Evolutionary conservation across 2,888 invertebrate genomes (phyloP), one percentile per base, ranked within the genome.

Genomic region (Drosophila peninsularis): DNA sequence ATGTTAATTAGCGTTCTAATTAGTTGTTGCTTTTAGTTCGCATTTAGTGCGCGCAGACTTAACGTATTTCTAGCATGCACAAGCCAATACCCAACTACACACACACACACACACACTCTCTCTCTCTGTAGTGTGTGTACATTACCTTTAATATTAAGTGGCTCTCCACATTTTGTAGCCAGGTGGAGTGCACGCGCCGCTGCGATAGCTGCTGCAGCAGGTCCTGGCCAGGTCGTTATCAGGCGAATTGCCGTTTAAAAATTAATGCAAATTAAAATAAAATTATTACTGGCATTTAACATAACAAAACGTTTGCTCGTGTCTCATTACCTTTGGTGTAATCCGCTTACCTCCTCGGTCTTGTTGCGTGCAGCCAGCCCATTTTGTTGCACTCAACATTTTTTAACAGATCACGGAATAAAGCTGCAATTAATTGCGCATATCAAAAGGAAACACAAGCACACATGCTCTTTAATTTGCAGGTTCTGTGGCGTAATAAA

Each of bases 1-100:
- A 88, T 77, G 89, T 81, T 88, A 88, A 88, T 85, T 88, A 85
- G 75, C 68, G 80, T 39, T 81, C 87, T 81, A 88, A 88, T 85
- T 88, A 85, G 89, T 83, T 83, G 84, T 69, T 81, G 82, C 85
- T 55, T 83, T 75, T 74, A 75, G 81, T 81, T 76, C 53, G 66
- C 68, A 64, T 71, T 72, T 65, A 58, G 47, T 61, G 63, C 53
- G 80, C 65, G 42, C 66, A 61, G 75, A 65, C 61, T 75, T 67
- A 78, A 71, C 74, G 86, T 44, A 67, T 74, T 75, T 69, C 57
- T 71, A 79, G 74, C 79, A 88, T 82, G 73, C 80, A 83, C 49
- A 62, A 54, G 50, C 19, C 44, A 36, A 27, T 14, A 34, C 32
- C 13, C 17, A n/a, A 11, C 57, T 14, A 13, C 6, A 17, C n/a